Conservation (phyloP, 2,797 vertebrate genomes). For the Acanthopagrus latus region DNA sequence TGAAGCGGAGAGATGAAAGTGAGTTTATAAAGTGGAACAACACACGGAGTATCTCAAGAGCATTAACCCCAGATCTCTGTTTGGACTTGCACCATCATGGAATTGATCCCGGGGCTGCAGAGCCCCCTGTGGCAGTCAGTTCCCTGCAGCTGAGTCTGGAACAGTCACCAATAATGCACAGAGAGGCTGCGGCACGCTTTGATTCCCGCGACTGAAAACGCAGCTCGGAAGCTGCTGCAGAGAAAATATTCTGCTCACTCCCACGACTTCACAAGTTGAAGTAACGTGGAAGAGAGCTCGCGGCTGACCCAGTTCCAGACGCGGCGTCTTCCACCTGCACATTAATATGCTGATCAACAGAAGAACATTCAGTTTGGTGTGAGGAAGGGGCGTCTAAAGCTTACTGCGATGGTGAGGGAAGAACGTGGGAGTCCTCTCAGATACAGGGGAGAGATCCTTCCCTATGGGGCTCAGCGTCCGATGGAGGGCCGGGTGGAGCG, state of each 20-base stretch:
- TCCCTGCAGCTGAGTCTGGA: slow-evolving; percentile 52
- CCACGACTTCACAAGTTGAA: background rate
- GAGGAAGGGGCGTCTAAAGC: background rate
- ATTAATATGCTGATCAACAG: background rate
- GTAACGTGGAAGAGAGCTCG: background rate
- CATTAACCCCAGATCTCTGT: slow-evolving; percentile 1
- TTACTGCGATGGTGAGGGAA: slow-evolving; percentile 79
- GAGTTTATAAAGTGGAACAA: too few species aligned
- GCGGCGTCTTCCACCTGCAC: background rate
- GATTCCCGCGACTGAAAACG: background rate
- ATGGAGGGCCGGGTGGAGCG: slow-evolving; percentile 67
- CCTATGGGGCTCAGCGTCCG: slow-evolving; percentile 70
- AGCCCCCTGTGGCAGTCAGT: background rate
- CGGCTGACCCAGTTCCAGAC: slow-evolving; percentile 42
- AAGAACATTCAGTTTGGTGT: background rate
- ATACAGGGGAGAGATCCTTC: slow-evolving; percentile 71
- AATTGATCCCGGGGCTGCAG: background rate
- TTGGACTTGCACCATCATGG: slow-evolving; percentile 8
- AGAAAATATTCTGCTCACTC: slow-evolving; percentile 1
- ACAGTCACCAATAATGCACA: slow-evolving; percentile 45
- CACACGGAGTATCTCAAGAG: too few species aligned
- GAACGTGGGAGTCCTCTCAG: slow-evolving; percentile 80
- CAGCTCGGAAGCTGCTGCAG: background rate
- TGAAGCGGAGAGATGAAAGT: too few species aligned
- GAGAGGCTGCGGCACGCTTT: background rate